Evolutionary conservation across 2,797 vertebrate genomes (phyloP).

Genomic region (Bovichtus variegatus): DNA sequence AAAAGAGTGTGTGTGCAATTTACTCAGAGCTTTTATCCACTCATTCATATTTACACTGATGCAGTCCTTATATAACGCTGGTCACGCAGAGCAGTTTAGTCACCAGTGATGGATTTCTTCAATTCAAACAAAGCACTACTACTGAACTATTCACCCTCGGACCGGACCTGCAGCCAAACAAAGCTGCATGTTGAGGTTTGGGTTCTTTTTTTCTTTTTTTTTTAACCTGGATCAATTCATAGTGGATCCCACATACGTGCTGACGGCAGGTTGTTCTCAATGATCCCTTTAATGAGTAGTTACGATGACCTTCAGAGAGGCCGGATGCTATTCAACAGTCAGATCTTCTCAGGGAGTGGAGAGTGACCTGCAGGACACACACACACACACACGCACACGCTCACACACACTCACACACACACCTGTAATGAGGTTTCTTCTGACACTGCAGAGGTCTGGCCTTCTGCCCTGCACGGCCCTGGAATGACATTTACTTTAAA

Average conservation of each 20-base stretch:
- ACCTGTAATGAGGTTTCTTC: constrained; percentile 31
- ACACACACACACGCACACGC: not conserved
- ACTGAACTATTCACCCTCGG: not conserved
- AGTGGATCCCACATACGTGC: not conserved
- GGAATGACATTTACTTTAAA: constrained; percentile 25
- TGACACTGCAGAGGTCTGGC: constrained; percentile 10
- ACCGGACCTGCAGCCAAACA: not conserved
- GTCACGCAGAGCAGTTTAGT: not conserved
- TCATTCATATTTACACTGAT: constrained; percentile 35
- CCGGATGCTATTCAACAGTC: constrained; percentile 1
- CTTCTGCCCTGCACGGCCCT: not conserved
- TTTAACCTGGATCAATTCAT: not conserved
- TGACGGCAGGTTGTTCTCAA: not conserved
- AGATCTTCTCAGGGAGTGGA: not conserved
- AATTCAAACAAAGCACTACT: not conserved
- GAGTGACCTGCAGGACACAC: not conserved
- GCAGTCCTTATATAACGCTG: not conserved
- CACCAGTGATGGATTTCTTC: constrained; percentile 2
- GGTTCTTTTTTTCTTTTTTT: not conserved
- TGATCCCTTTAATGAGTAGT: not conserved
- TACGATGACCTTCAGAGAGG: not conserved
- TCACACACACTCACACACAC: constrained; percentile 12
- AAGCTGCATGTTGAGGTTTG: not conserved
- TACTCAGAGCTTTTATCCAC: constrained; percentile 37
- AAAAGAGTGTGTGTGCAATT: constrained; percentile 29